Base-by-base conservation (phyloP, 1,140 invertebrate species). In the Temnothorax nylanderi region DNA sequence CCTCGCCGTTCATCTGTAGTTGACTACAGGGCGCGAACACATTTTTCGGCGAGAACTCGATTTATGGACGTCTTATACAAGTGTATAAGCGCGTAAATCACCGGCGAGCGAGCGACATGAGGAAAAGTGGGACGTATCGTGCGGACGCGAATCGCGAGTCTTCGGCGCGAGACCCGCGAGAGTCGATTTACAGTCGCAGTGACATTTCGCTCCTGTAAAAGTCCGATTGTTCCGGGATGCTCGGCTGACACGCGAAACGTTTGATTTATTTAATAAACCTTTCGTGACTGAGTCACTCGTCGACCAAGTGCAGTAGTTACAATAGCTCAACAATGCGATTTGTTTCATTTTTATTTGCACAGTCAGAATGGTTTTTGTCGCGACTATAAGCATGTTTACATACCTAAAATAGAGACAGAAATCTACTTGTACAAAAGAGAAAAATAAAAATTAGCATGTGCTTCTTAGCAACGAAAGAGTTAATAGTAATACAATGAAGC, bases 41-140 rank as follows among this genome's bases (percentile, higher is more conserved):
- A 75, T 84, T 84, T 84, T 84, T 84, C 54, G 54, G 44, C 32
- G 18, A 82, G 37, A 74, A 72, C 54, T 65, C 72, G 64, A 87
- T 85, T 89, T 85, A 89, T 86, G 56, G 21, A 72, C 71, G 54
- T 71, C 62, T 56, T 56, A 84, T 84, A 84, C 69, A 84, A 84
- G 54, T 74, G 80, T 84, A 69, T 26, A 26, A 26, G 54, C 13
- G 69, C 54, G 54, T 84, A 56, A 86, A 89, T 86, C 62, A 88
- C 65, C 54, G 51, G 81, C 47, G 74, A 47, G 75, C 87, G 67
- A 11, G 41, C 18, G 47, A 41, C 54, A 32, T 21, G 47, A 16
- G 37, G 86, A 81, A 87, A 87, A 87, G 78, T 84, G 78, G 64
- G 76, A 69, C 71, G 47, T 34, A 41, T 69, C 76, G 85, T n/a